phyloP scores from a whole-genome alignment of 2,888 invertebrate genomes.

The Hemaris fuciformis region DNA sequence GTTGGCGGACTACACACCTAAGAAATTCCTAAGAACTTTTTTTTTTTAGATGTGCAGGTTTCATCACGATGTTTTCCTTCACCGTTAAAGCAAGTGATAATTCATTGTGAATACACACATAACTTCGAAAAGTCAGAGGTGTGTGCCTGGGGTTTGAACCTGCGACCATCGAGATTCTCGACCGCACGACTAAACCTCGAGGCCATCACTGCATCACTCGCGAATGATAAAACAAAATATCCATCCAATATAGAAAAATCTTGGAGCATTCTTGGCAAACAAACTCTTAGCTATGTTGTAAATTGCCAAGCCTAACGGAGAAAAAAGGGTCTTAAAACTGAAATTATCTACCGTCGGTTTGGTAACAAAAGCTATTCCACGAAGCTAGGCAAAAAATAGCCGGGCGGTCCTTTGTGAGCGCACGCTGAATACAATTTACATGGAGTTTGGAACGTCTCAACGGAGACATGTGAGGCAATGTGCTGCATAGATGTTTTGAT shows the following conservation, averaged over 20 bases:
- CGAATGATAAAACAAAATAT: not conserved
- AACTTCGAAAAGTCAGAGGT: too few relatives aligned
- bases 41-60: too few relatives aligned
- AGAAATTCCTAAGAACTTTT: too few relatives aligned
- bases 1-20: too few relatives aligned
- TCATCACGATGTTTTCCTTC: too few relatives aligned
- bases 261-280: conserved; percentile 8
- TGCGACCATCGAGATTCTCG: too few relatives aligned
- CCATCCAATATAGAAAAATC: not conserved
- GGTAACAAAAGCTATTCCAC: conserved; percentile 10
- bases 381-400: conserved; percentile 14
- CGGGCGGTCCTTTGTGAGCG: conserved; percentile 17
- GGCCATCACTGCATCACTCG: too few relatives aligned
- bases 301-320: not conserved
- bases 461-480: not conserved
- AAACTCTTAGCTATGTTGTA: conserved; percentile 4
- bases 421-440: conserved; percentile 22
- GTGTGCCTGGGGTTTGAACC: too few relatives aligned
- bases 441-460: conserved; percentile 15
- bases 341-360: conserved; percentile 8
- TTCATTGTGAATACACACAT: too few relatives aligned
- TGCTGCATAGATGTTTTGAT: not conserved
- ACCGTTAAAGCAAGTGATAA: too few relatives aligned
- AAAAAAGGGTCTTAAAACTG: conserved; percentile 9
- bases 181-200: too few relatives aligned